Evolutionary conservation across 1,140 invertebrate genomes (phyloP), one percentile per base, ranked within the genome.

Genomic region (Rhizoglyphus robini): DNA sequence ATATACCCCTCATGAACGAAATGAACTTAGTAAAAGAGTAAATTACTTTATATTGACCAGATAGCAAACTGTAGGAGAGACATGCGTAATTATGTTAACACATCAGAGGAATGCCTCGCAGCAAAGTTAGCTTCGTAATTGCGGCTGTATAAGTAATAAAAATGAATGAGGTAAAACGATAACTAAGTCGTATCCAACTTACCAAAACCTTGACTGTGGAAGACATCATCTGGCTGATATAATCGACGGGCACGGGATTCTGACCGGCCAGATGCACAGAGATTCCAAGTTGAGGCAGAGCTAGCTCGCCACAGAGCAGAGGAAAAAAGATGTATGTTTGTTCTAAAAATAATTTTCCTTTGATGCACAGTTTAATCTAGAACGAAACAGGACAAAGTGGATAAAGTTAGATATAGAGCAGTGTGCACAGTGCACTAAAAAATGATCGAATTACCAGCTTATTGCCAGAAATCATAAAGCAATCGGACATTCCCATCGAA

Each of bases 381-480:
- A 23, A 59, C 4, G 25, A 27, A 38, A 23, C 4, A 29, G 25
- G 25, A 60, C 13, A 60, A 60, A 46, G 36, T 60, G 27, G 13
- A 13, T 15, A 60, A 23, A 32, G 15, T 46, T 30, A 23, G 18
- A n/a, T 46, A 27, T 18, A 29, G 57, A 4, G 27, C 27, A 29
- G 27, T 58, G 15, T 25, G 31, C 18, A 30, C 48, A 27, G 30
- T 66, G 29, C 27, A 61, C 59, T 34, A 15, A 15, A n/a, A n/a
- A n/a, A n/a, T n/a, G n/a, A 30, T n/a, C 54, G 30, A 54, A 59
- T 65, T 75, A 88, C 85, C 76, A 90, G 85, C 79, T 89, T 91
- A 69, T 90, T 87, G 3, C 90, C 90, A 69, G 88, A 82, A 78
- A 88, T 92, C 86, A 92, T 90, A 72, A 92, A 93, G 13, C 83